These are phyloP conservation scores for Macrobrachium rosenbergii DNA, from an alignment of 1,140 invertebrate genomes.

Conservation along the genomic window DNA sequence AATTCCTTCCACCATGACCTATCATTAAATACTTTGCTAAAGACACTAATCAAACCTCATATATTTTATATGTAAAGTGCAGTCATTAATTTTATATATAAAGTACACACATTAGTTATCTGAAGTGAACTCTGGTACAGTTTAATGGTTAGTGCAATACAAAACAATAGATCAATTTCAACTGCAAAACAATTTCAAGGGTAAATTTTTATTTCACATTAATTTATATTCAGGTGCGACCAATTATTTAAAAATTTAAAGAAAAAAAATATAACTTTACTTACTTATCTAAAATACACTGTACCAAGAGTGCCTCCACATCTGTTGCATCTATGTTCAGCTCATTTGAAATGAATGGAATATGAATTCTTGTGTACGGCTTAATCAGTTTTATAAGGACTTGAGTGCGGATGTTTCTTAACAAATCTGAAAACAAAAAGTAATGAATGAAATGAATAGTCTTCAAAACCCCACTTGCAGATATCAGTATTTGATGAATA, in stretches of 20 bases:
- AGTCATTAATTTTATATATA: too few species aligned
- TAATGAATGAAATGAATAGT: conserved; percentile 19
- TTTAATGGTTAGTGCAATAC: too few species aligned
- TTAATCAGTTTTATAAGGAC: conserved; percentile 98
- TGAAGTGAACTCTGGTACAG: too few species aligned
- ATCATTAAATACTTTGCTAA: too few species aligned
- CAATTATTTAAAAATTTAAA: conserved; percentile 11
- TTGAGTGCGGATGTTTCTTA: conserved; percentile 97
- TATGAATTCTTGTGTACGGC: conserved; percentile 98
- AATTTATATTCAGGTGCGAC: neutral
- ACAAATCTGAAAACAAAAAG: conserved; percentile 79
- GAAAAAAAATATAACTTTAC: conserved; percentile 66
- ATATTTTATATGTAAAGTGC: too few species aligned
- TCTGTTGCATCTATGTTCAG: conserved; percentile 96
- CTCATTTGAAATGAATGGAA: conserved; percentile 98
- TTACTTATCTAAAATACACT: conserved; percentile 97
- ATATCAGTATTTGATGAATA: too few species aligned
- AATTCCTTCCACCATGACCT: too few species aligned
- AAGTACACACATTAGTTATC: too few species aligned
- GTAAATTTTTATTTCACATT: neutral
- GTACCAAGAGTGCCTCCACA: conserved; percentile 97
- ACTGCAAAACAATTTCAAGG: neutral
- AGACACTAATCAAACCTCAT: too few species aligned
- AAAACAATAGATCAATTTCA: too few species aligned
- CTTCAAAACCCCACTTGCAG: too few species aligned